Conservation (phyloP, 2,888 invertebrate species). For the Cataglyphis livida region DNA sequence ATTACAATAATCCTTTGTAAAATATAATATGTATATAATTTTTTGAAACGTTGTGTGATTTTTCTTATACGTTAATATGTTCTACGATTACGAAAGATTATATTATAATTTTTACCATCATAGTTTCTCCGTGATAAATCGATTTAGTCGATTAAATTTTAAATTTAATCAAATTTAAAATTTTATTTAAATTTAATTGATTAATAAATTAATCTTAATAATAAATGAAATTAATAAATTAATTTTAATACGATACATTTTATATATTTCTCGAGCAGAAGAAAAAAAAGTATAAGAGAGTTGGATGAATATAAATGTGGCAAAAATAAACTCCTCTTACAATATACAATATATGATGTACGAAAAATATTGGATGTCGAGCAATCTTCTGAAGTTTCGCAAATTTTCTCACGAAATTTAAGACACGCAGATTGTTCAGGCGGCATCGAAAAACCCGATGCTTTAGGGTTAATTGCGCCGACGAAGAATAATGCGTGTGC, state of each 20-base stretch:
- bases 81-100: not conserved
- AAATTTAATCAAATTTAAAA: too few species aligned
- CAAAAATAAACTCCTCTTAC: not conserved
- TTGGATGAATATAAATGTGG: not conserved
- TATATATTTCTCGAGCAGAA: not conserved
- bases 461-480: slow-evolving; percentile 60
- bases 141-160: not conserved
- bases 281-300: not conserved
- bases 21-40: not conserved
- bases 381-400: not conserved
- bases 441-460: slow-evolving; percentile 22
- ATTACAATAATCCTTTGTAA: not conserved
- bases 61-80: not conserved
- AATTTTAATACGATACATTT: not conserved
- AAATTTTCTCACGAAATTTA: slow-evolving; percentile 31
- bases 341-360: not conserved
- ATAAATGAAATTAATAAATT: too few species aligned
- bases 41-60: not conserved
- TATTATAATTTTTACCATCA: not conserved
- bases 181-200: not conserved
- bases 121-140: not conserved
- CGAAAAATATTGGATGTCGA: not conserved
- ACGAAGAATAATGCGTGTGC: slow-evolving; percentile 60
- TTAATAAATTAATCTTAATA: not conserved
- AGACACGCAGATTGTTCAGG: slow-evolving; percentile 4